Conservation (phyloP, 2,888 invertebrate genomes). For the Glaucopsyche alexis region DNA sequence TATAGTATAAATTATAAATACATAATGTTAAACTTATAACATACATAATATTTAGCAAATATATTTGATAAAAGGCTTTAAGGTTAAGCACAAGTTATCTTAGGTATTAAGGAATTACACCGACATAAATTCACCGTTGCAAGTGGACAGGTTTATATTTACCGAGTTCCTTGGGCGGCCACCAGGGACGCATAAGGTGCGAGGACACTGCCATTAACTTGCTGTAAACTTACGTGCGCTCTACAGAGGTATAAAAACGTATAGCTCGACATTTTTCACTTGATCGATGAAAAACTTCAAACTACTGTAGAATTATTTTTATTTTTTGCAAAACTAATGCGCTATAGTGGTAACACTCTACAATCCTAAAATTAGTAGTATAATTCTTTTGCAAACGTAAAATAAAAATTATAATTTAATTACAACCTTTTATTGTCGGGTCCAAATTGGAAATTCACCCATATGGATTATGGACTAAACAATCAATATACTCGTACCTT, state of each 20-base stretch:
- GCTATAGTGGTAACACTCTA: too few species aligned
- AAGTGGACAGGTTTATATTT: constrained; percentile 28
- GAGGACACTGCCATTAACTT: constrained; percentile 31
- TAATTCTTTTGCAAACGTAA: too few species aligned
- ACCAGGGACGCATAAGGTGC: constrained; percentile 36
- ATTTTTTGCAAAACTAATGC: too few species aligned
- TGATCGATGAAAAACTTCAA: not conserved
- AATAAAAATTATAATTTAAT: too few species aligned
- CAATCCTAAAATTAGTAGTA: too few species aligned
- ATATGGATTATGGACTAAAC: too few species aligned
- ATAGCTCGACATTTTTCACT: not conserved
- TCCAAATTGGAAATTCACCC: too few species aligned
- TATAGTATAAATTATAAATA: too few species aligned
- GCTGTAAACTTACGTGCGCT: constrained; percentile 29
- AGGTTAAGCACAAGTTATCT: not conserved
- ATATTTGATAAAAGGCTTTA: not conserved
- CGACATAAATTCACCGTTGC: constrained; percentile 7
- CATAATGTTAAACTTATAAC: too few species aligned
- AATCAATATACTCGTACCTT: too few species aligned
- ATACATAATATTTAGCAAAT: not conserved
- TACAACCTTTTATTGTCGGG: too few species aligned
- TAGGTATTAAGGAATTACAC: constrained; percentile 8
- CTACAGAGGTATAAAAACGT: not conserved
- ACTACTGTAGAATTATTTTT: not conserved
- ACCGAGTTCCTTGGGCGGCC: constrained; percentile 33